Base-by-base conservation (phyloP, 2,888 invertebrate species). In the Epirrita christyi region DNA sequence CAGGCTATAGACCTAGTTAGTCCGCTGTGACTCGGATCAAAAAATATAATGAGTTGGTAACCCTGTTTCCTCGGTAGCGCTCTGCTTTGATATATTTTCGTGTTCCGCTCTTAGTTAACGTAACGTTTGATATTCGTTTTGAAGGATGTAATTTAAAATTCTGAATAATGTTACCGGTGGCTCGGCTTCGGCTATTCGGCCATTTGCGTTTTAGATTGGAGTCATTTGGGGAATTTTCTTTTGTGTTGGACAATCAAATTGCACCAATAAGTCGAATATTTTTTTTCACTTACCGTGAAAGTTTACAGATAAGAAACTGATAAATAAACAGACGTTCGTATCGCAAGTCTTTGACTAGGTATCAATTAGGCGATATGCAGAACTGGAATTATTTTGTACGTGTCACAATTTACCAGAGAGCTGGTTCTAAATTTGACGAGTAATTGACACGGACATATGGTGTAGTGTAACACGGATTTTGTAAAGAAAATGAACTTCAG, bases 41-140 rank as follows among this genome's bases (percentile, higher is more conserved):
- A 36, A 44, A 28, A 47, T 28, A 6, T 7, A 41, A 21, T 8
- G 49, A 51, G 51, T 13, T 55, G 59, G 51, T 34, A 59, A 14
- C 59, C 59, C 59, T 51, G 44, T 28, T 27, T 43, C 51, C 29
- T 44, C 55, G 44, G 55, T 41, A 51, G 68, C 70, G 67, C 63
- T 67, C 66, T 68, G 70, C 68, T 71, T 73, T 76, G 75, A 75
- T 76, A 76, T 76, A 76, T 78, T 74, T 72, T 73, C 70, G 64
- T 74, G 67, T 67, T 67, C 67, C 67, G 67, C 56, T 67, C 64
- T 67, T 65, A 67, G 67, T 67, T 67, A 68, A 59, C 63, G 64
- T 61, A 49, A 61, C 64, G 63, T 64, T 63, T 63, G 37, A 62
- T 59, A 63, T 59, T 66, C 63, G 70, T 70, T 66, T 71, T 64